phyloP scores from a whole-genome alignment of 2,888 invertebrate genomes.

The Meiosimyza decipiens region DNA sequence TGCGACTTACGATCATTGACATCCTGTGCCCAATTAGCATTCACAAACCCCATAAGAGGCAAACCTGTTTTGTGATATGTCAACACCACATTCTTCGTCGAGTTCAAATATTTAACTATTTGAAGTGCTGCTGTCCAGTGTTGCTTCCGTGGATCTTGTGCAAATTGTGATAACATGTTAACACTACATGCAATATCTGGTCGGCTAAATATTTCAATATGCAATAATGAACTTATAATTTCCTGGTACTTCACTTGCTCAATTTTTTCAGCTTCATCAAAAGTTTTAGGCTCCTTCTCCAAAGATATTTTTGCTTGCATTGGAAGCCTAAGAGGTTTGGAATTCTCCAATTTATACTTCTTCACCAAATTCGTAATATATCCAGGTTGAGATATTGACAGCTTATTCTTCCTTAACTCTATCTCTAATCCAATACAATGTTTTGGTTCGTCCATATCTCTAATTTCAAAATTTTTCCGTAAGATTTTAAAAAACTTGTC shows the following conservation, averaged over 20 bases:
- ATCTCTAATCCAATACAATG: no score
- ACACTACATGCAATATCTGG: constrained; percentile 1
- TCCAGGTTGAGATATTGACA: no score
- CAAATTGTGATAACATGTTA: constrained; percentile 8
- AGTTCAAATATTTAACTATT: background rate
- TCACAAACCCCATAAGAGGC: constrained; percentile 29
- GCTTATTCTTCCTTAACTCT: no score
- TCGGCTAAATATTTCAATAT: background rate
- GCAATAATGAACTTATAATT: background rate
- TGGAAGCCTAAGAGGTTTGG: no score
- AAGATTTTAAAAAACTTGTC: no score
- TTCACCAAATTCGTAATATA: no score
- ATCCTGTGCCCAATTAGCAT: constrained; percentile 41
- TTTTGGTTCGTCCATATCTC: no score
- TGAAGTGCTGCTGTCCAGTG: background rate
- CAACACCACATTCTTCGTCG: background rate
- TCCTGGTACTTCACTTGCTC: constrained; percentile 4
- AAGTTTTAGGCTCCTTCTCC: no score
- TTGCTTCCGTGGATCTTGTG: background rate
- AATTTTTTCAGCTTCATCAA: no score
- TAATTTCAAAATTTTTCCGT: no score
- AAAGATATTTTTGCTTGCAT: no score
- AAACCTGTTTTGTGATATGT: constrained; percentile 1
- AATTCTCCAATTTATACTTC: no score
- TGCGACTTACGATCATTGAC: constrained; percentile 35